phyloP scores from a whole-genome alignment of 2,797 vertebrate genomes.

The Gorsachius magnificus region DNA sequence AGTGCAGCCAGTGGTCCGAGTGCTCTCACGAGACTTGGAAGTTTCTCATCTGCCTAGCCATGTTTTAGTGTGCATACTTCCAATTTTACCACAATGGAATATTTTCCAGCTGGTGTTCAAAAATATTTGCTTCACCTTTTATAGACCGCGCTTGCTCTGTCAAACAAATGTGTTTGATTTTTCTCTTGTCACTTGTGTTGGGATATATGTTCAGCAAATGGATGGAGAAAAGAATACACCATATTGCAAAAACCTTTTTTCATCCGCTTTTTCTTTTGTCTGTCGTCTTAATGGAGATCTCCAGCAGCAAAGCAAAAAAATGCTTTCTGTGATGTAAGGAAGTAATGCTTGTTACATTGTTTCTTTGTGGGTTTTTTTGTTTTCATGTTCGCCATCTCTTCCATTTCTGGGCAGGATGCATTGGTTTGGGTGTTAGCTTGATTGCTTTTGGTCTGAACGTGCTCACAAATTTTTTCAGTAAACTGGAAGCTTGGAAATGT shows the following conservation, averaged over 20 bases:
- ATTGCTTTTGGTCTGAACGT: not conserved
- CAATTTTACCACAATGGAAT: not conserved
- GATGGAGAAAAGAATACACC: not conserved
- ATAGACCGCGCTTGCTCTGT: not conserved
- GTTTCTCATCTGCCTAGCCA: not conserved
- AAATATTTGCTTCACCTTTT: constrained; percentile 11
- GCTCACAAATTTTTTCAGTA: not conserved
- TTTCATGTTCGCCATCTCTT: not conserved
- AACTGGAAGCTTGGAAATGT: not conserved
- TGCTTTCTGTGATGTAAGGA: not conserved
- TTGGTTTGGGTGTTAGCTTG: not conserved
- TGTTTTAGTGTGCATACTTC: not conserved
- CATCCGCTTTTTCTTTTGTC: not conserved
- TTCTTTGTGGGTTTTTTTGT: not conserved
- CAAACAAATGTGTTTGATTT: constrained; percentile 18
- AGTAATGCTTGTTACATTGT: not conserved
- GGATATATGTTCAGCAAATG: not conserved
- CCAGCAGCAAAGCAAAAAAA: not conserved
- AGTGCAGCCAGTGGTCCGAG: not conserved
- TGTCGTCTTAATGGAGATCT: not conserved
- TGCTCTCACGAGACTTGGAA: not conserved
- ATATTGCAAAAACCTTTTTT: not conserved
- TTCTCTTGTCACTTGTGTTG: not conserved
- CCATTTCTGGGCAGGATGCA: not conserved
- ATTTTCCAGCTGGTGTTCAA: not conserved